Percentiles rank a stretch among this genome's conserved stretches.
Conservation (phyloP, 2,113 vertebrate genomes). For the Pseudonaja textilis region DNA sequence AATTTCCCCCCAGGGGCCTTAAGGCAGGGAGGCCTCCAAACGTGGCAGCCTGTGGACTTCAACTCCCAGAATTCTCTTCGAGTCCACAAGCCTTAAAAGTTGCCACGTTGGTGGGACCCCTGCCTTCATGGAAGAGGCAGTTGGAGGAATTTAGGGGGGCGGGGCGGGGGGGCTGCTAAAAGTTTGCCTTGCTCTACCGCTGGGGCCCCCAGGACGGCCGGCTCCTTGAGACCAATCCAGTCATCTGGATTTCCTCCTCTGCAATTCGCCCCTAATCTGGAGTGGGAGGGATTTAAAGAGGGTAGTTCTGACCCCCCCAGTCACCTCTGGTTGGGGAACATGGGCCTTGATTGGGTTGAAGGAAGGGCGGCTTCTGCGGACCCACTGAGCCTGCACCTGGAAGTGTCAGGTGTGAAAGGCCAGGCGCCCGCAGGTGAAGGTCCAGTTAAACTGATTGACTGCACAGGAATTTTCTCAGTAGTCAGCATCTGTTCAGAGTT, state of each 20-base stretch:
- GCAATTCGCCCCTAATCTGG: not conserved
- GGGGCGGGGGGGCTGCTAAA: no score
- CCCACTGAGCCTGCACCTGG: not conserved
- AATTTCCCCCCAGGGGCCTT: not conserved
- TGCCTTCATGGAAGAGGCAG: not conserved
- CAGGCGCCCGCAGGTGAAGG: not conserved
- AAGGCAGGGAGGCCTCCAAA: no score
- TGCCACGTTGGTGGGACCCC: no score
- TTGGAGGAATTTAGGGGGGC: not conserved
- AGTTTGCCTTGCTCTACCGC: not conserved
- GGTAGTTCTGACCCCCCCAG: not conserved
- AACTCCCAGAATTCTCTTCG: no score
- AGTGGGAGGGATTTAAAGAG: not conserved
- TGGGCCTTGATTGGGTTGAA: not conserved
- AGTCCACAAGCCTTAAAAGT: no score
- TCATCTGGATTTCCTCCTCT: not conserved
- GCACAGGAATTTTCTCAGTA: not conserved
- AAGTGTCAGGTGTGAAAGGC: not conserved
- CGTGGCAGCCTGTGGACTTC: no score
- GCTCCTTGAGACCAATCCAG: not conserved
- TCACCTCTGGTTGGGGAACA: not conserved
- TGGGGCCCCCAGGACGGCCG: accelerated
- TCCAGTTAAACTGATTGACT: not conserved
- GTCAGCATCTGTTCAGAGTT: no score
- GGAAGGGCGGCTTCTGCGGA: not conserved